Evolutionary conservation across 53 echinoderm and acorn worm species (phyloP), one percentile per base, ranked within the genome.

Genomic region (Luidia sarsii): DNA sequence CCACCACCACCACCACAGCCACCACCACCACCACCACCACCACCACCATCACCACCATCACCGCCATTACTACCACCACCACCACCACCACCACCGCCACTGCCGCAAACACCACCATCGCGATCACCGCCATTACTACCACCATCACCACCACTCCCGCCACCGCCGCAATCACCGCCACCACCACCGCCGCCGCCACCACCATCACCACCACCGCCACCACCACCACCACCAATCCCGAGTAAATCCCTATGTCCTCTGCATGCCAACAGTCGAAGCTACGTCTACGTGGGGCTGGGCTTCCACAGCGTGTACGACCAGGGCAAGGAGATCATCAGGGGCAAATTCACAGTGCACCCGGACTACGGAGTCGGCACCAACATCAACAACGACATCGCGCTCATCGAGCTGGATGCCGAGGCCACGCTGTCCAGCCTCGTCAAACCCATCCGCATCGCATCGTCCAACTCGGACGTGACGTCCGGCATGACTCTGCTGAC

Each of bases 221-320:
- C n/a, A n/a, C n/a, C n/a, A n/a, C n/a, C n/a, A n/a, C n/a, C n/a
- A n/a, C n/a, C n/a, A n/a, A n/a, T n/a, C n/a, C n/a, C n/a, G n/a
- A n/a, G n/a, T n/a, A n/a, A n/a, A n/a, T n/a, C n/a, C n/a, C n/a
- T n/a, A 28, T 8, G 1, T 48, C 9, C n/a, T 48, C 1, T 13
- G 27, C 48, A 14, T 48, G 45, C 15, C 28, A 46, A n/a, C n/a
- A n/a, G n/a, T n/a, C n/a, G 68, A 28, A 25, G 37, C 55, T 16
- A 37, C 20, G 74, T 74, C 1, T 41, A 38, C 41, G 74, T 74
- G 7, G 74, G 74, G 27, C 43, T 74, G 0, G 74, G 74, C 19
- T 74, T 32, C 57, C 74, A 74, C 57, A 39, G 39, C 43, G 24
- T 57, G 6, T 4, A 20, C 4, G 59, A 55, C 28, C 15, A 1